These are phyloP conservation scores for Lomographa bimaculata DNA, from an alignment of 2,888 invertebrate species.

Conservation along the genomic window DNA sequence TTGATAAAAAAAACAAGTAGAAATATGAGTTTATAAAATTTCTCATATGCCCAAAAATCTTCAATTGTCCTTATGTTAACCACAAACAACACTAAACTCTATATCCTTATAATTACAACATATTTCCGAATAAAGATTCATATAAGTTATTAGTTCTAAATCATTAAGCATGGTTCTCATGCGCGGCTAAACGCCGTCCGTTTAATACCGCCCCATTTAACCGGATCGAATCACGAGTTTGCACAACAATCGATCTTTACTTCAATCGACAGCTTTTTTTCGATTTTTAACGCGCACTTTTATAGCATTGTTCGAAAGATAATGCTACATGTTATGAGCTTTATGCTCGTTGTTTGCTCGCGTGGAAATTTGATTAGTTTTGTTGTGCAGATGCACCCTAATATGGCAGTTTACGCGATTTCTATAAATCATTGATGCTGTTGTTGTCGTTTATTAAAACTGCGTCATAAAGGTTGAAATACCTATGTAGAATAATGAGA, in stretches of 20 bases:
- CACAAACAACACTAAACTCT: slow-evolving; percentile 2
- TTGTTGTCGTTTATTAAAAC: slow-evolving; percentile 38
- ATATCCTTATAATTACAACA: not conserved
- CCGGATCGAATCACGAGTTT: slow-evolving; percentile 77
- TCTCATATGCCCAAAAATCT: slow-evolving; percentile 20
- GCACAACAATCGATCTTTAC: slow-evolving; percentile 81
- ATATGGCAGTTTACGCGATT: slow-evolving; percentile 55
- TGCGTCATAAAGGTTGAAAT: slow-evolving; percentile 4
- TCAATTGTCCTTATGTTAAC: slow-evolving; percentile 9
- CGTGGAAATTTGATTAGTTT: slow-evolving; percentile 80
- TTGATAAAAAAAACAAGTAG: slow-evolving; percentile 38
- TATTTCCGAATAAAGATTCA: slow-evolving; percentile 3
- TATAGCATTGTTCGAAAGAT: slow-evolving; percentile 57
- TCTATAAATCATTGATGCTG: slow-evolving; percentile 61
- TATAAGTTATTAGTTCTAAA: slow-evolving; percentile 57
- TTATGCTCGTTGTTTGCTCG: slow-evolving; percentile 59
- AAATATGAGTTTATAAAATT: slow-evolving; percentile 28
- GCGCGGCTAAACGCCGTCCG: slow-evolving; percentile 45
- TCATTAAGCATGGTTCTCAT: slow-evolving; percentile 79
- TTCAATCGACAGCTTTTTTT: slow-evolving; percentile 74
- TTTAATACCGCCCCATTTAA: slow-evolving; percentile 78
- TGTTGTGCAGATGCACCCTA: slow-evolving; percentile 64
- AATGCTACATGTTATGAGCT: slow-evolving; percentile 54
- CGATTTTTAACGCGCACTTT: slow-evolving; percentile 68
- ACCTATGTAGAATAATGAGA: too few relatives aligned